A percentile compares a stretch with the other conserved stretches of the same genome.
Evolutionary conservation across 2,797 vertebrate genomes (phyloP).

Genomic region (Channallabes apus): DNA sequence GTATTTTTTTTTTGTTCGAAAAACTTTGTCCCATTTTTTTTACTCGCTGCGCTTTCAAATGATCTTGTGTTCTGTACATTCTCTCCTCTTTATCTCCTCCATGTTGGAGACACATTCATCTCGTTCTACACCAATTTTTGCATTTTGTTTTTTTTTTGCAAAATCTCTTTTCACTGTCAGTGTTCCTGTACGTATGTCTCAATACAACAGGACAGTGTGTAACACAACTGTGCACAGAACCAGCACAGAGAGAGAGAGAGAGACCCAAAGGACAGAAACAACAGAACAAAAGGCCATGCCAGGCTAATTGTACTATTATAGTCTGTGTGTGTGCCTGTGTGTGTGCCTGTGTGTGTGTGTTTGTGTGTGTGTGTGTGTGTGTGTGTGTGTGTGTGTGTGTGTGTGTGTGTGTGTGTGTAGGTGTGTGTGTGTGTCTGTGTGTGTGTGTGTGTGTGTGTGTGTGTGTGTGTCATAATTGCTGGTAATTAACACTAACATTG

Average conservation of each 20-base stretch:
- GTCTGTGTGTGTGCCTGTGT: conserved; percentile 23
- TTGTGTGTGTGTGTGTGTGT: neutral
- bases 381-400: conserved; percentile 38
- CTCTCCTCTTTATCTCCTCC: neutral
- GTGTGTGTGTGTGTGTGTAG: neutral
- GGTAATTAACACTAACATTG: conserved; percentile 28
- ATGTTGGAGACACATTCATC: neutral
- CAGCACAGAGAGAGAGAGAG: neutral
- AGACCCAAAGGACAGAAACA: neutral
- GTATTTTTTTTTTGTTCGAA: neutral
- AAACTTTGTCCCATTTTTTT: neutral
- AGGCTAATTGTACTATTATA: conserved; percentile 12
- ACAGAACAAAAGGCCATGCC: neutral
- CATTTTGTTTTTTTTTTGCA: neutral
- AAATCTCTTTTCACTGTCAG: neutral
- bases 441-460: conserved; percentile 27
- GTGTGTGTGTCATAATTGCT: conserved; percentile 24
- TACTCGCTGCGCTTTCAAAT: neutral
- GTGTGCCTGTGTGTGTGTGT: conserved; percentile 26
- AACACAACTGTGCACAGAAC: neutral
- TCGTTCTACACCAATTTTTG: neutral
- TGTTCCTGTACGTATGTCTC: neutral
- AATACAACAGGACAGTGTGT: neutral
- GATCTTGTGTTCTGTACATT: neutral
- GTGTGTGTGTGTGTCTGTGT: conserved; percentile 22